These are phyloP conservation scores for Ostrea denselamellosa DNA, from an alignment of 1,140 invertebrate genomes.

Conservation along the genomic window DNA sequence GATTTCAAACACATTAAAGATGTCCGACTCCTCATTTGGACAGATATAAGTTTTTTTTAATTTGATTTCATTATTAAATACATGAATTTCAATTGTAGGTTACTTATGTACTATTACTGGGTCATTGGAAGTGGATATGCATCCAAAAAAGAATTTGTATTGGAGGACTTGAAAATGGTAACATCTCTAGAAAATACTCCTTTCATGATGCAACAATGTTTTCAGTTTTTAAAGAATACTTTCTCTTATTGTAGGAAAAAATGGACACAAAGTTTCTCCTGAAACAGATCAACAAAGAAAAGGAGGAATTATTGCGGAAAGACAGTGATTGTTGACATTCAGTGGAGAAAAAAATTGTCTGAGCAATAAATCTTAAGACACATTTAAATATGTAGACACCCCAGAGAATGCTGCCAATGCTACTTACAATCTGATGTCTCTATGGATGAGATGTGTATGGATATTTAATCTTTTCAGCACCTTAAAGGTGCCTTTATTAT, in stretches of 20 bases:
- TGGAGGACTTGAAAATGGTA: constrained; percentile 39
- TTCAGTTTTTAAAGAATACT: neutral
- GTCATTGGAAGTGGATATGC: constrained; percentile 88
- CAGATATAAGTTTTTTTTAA: too few species aligned
- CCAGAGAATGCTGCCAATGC: too few species aligned
- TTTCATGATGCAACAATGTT: neutral
- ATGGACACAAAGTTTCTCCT: constrained; percentile 35
- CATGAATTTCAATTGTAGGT: constrained; percentile 74
- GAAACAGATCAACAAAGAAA: constrained; percentile 35
- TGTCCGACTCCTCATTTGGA: too few species aligned
- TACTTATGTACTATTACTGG: constrained; percentile 90
- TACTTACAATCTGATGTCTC: too few species aligned
- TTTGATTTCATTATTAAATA: too few species aligned
- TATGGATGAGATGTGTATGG: neutral
- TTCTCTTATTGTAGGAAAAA: constrained; percentile 30
- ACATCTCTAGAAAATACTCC: neutral
- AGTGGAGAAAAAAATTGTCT: neutral
- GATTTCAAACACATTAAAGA: too few species aligned
- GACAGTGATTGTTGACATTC: constrained; percentile 40
- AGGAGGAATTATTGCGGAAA: constrained; percentile 17
- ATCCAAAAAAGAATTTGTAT: constrained; percentile 66
- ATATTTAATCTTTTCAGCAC: neutral
- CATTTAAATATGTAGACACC: too few species aligned
- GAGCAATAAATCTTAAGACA: too few species aligned
- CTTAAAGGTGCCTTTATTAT: neutral